Base-by-base conservation (phyloP, 1,140 invertebrate genomes). In the Drosophila kikkawai region DNA sequence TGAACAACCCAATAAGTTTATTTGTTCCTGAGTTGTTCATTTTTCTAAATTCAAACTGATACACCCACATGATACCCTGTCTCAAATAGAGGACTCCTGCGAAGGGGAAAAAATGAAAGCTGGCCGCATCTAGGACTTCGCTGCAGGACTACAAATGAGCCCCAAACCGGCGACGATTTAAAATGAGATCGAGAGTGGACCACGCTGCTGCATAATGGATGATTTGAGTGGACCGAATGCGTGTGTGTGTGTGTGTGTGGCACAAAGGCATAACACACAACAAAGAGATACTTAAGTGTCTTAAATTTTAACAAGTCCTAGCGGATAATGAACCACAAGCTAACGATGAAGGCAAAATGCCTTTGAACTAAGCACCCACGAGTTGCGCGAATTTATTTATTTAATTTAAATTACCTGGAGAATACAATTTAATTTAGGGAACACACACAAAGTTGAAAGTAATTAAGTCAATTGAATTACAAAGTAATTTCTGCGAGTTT, bases 131-230 rank as follows among this genome's bases (percentile, higher is more conserved):
- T 19, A 71, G 53, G 22, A 71, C 36, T 42, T 51, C 4, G 68
- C 45, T 37, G 29, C 19, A 44, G 29, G 67, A 74, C 67, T 74
- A 74, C 55, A 74, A 74, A 73, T 74, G 45, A 73, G 67, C 39
- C 64, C 45, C 26, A 60, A 59, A 26, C 29, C 44, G 39, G 34
- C 51, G 37, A 48, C 50, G 53, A 60, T 73, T 73, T 73, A 59
- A 73, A 59, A 59, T 42, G 69, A 73, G 53, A 73, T 71, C 68
- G 65, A 71, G 53, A 71, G 67, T 71, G 69, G 69, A 22, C 45
- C 37, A 47, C 32, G 37, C 32, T 60, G 37, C 22, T 73, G 55
- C 45, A 74, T 74, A 74, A 73, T 74, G 45, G 53, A 74, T 73
- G 68, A 74, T 50, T 73, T 42, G 53, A 50, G 66, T 57, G 37